Conservation (phyloP, 2,888 invertebrate species). For the Limnephilus lunatus region DNA sequence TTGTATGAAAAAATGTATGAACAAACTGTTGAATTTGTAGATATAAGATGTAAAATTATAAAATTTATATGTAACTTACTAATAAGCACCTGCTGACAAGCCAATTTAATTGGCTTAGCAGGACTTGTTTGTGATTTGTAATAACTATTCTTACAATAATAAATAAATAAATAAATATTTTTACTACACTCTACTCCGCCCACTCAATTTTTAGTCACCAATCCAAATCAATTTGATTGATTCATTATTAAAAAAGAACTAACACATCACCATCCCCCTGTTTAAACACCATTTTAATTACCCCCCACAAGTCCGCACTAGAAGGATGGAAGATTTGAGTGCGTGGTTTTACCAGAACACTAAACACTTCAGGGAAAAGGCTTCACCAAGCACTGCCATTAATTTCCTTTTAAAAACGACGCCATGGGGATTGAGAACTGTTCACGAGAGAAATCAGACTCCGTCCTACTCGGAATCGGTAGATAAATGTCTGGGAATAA, state of each 20-base stretch:
- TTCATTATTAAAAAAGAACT: not conserved
- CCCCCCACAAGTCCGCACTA: not conserved
- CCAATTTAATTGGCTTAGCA: too few species aligned
- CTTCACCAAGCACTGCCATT: not conserved
- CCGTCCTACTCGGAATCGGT: not conserved
- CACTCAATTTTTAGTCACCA: not conserved
- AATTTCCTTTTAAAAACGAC: conserved; percentile 2
- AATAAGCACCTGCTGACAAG: too few species aligned
- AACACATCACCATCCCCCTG: not conserved
- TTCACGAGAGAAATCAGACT: not conserved
- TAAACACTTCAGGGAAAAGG: not conserved
- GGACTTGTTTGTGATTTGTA: too few species aligned
- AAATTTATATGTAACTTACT: too few species aligned
- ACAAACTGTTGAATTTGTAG: too few species aligned
- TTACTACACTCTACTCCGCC: too few species aligned
- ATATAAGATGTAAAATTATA: too few species aligned
- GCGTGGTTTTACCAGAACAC: not conserved
- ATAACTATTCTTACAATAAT: too few species aligned
- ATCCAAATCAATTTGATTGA: not conserved
- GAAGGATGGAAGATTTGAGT: not conserved
- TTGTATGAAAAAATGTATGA: too few species aligned
- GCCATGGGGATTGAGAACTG: not conserved
- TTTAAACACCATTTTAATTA: not conserved
- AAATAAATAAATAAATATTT: too few species aligned
- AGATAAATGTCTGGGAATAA: not conserved